These are phyloP conservation scores for Hyles euphorbiae DNA, from an alignment of 1,140 invertebrate genomes.

Conservation along the genomic window DNA sequence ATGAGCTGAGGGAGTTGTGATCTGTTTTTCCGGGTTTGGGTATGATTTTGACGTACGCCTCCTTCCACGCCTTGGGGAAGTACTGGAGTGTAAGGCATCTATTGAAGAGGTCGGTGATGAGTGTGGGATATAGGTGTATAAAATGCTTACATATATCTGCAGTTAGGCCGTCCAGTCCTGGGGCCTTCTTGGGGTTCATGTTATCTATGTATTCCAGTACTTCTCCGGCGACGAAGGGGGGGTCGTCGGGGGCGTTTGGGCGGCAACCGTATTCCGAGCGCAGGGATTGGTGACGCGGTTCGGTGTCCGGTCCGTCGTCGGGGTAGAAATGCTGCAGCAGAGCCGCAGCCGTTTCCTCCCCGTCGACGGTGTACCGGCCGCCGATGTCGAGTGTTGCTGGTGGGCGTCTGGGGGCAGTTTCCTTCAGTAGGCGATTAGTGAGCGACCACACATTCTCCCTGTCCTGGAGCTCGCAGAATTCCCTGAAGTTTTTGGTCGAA, in stretches of 20 bases:
- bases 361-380: not conserved
- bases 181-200: constrained; percentile 5
- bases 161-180: constrained; percentile 1
- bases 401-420: not conserved
- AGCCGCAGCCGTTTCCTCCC: not conserved
- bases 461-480: constrained; percentile 1
- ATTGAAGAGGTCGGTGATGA: not conserved
- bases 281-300: not conserved
- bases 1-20: not conserved
- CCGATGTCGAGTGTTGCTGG: not conserved
- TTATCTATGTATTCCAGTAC: not conserved
- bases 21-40: not conserved
- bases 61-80: constrained; percentile 8
- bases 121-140: not conserved
- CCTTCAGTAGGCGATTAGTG: not conserved
- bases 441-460: not conserved
- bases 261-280: not conserved
- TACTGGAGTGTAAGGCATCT: not conserved
- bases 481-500: not conserved
- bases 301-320: not conserved
- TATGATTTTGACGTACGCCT: not conserved
- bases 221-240: not conserved
- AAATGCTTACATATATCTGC: constrained; percentile 1
- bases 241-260: not conserved
- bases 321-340: not conserved